Evolutionary conservation across 2,113 vertebrate species (phyloP).

Genomic region (Crotophaga sulcirostris): DNA sequence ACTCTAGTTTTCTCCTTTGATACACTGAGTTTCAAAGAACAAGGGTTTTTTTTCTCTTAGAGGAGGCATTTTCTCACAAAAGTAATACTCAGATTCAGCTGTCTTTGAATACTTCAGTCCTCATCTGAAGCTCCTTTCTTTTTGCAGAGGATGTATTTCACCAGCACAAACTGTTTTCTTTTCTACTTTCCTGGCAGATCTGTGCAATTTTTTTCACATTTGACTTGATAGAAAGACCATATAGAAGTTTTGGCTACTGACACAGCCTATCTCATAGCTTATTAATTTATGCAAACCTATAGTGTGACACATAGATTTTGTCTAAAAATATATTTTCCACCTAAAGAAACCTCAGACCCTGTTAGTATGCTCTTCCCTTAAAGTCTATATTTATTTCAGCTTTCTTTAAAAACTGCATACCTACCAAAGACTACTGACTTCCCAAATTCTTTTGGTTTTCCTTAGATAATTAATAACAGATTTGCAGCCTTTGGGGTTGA

Average conservation of each 20-base stretch:
- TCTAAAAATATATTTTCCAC: background rate
- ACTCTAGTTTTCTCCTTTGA: background rate
- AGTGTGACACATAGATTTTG: background rate
- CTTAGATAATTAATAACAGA: background rate
- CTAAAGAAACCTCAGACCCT: background rate
- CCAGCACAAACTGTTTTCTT: background rate
- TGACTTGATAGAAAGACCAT: background rate
- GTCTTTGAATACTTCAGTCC: background rate
- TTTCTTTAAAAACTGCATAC: background rate
- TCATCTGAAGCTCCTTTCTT: background rate
- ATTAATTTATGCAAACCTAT: background rate
- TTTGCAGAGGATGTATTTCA: background rate
- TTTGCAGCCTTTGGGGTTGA: background rate
- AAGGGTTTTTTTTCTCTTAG: background rate
- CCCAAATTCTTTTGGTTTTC: background rate
- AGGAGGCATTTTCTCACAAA: background rate
- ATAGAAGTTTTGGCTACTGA: background rate
- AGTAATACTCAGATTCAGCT: background rate
- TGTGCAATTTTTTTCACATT: background rate
- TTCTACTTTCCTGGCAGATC: background rate
- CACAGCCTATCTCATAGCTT: background rate
- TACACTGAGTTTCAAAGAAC: background rate
- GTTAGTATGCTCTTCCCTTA: background rate
- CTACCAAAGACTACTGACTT: background rate
- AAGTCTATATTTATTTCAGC: background rate